phyloP scores from a whole-genome alignment of 2,888 invertebrate genomes.

The Sesia bembeciformis region DNA sequence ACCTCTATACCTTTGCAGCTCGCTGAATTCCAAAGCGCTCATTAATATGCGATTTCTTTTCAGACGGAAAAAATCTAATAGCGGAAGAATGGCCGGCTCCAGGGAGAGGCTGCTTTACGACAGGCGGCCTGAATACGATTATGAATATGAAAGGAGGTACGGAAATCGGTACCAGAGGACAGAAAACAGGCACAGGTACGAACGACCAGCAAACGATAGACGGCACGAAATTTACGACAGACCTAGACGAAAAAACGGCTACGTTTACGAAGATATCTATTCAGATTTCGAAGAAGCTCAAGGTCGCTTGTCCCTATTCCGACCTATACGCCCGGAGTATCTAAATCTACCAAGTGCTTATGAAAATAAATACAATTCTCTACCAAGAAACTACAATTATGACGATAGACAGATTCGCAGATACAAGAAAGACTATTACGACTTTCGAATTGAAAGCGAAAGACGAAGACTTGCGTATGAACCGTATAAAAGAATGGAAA shows the following conservation, averaged over 20 bases:
- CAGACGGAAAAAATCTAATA: slow-evolving; percentile 40
- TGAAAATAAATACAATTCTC: slow-evolving; percentile 56
- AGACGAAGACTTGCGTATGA: slow-evolving; percentile 14
- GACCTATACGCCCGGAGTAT: slow-evolving; percentile 66
- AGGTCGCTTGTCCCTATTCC: slow-evolving; percentile 57
- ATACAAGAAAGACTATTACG: slow-evolving; percentile 59
- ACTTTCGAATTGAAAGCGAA: slow-evolving; percentile 57
- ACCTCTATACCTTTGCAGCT: neutral
- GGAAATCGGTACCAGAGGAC: slow-evolving; percentile 1
- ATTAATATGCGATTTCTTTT: slow-evolving; percentile 29
- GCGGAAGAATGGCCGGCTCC: slow-evolving; percentile 56
- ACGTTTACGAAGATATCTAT: slow-evolving; percentile 67
- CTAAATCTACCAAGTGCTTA: slow-evolving; percentile 55
- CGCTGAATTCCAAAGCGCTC: slow-evolving; percentile 4
- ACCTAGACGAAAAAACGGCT: slow-evolving; percentile 57
- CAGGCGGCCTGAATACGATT: slow-evolving; percentile 41
- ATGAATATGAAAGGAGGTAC: slow-evolving; percentile 15
- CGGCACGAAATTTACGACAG: slow-evolving; percentile 26
- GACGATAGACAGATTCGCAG: slow-evolving; percentile 39
- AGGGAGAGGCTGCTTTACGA: slow-evolving; percentile 58
- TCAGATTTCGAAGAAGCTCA: slow-evolving; percentile 68
- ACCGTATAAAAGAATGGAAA: slow-evolving; percentile 8
- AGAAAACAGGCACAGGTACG: neutral
- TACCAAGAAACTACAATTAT: slow-evolving; percentile 57
- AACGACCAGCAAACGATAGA: slow-evolving; percentile 22